Base-by-base conservation (phyloP, 2,797 vertebrate genomes). In the Pogoniulus pusillus region DNA sequence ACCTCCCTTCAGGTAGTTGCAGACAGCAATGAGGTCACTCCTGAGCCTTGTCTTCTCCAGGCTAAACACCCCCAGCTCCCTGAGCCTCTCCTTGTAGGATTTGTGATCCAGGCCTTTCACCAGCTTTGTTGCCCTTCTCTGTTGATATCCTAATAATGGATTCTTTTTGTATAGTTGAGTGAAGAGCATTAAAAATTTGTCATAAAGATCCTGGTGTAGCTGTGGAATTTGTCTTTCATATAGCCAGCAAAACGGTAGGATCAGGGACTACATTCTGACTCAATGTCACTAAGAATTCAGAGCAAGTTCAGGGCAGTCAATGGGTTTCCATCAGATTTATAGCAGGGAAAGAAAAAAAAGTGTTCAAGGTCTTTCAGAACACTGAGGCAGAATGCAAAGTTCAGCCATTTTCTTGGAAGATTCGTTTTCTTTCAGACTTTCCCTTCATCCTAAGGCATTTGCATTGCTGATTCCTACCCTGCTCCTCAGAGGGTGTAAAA, bases 401-500 rank as follows among this genome's bases (percentile, higher is more conserved):
- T 93, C 88, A 92, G 73, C 70, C 85, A 17, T 49, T 74, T 79
- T 94, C 64, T 77, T 68, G 1, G 2, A 87, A 74, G 66, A 85
- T 72, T 74, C 69, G 65, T 90, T 80, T 92, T 89, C 60, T 72
- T 88, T 75, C 72, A 89, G 43, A 37, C 43, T 94, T n/a, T 89
- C 54, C 30, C 64, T 85, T 90, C 72, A 71, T 94, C 84, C 59
- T 5, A 19, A 85, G 62, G 79, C 49, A 96, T 95, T 79, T 93
- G 27, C 88, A 74, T 83, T 96, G 64, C 66, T 83, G 71, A 85
- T 94, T 93, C 35, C 37, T 58, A n/a, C 27, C 5, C 45, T 29
- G 77, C 79, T 78, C n/a, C 73, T 96, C 65, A 92, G 72, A 96
- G 93, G 81, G 51, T 62, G 73, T 27, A 76, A 75, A 94, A 94